Evolutionary conservation across 1,140 invertebrate species (phyloP).

Genomic region (Drosophila mauritiana): DNA sequence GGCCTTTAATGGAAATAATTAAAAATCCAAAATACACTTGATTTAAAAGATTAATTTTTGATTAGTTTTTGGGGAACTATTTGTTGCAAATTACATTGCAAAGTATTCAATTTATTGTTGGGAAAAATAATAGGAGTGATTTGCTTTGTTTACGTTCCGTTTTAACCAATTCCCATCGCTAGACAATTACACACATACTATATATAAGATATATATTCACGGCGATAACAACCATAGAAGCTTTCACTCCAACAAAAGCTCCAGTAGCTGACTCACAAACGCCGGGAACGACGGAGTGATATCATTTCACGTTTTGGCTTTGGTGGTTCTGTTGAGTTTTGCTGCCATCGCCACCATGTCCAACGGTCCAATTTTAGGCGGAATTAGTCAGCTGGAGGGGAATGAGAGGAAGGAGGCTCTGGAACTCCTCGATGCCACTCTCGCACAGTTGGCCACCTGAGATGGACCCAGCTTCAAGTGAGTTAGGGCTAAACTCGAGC

Average conservation of each 20-base stretch:
- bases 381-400: slow-evolving; percentile 12
- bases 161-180: too few relatives aligned
- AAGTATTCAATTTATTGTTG: too few relatives aligned
- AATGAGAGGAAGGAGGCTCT: slow-evolving; percentile 13
- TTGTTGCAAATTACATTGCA: too few relatives aligned
- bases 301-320: slow-evolving; percentile 3
- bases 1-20: too few relatives aligned
- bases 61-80: too few relatives aligned
- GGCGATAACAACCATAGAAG: background rate
- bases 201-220: too few relatives aligned
- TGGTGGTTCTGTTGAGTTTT: slow-evolving; percentile 7
- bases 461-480: slow-evolving; percentile 53
- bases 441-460: slow-evolving; percentile 30
- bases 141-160: background rate
- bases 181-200: background rate
- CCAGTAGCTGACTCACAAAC: slow-evolving; percentile 12
- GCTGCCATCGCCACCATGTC: background rate
- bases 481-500: background rate
- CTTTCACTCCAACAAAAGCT: background rate
- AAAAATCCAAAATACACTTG: too few relatives aligned
- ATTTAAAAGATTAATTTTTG: too few relatives aligned
- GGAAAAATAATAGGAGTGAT: background rate
- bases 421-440: slow-evolving; percentile 13
- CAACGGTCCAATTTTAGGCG: slow-evolving; percentile 4
- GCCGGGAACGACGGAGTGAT: slow-evolving; percentile 9